Evolutionary conservation across 2,113 vertebrate species (phyloP).

Genomic region (Stigmatopora nigra): DNA sequence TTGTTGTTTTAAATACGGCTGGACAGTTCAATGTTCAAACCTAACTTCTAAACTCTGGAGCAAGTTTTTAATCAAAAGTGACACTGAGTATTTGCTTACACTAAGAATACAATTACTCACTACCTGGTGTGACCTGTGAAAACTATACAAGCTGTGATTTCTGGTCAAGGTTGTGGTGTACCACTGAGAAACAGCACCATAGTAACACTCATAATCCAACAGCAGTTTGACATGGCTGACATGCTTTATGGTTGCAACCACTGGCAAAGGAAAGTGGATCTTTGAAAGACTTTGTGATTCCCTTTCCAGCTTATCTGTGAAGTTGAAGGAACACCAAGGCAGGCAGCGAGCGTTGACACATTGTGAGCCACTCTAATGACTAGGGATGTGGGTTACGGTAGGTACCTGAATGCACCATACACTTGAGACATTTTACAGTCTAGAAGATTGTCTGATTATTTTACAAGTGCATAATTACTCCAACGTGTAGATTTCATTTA

Average conservation of each 20-base stretch:
- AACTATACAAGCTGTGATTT: slow-evolving; percentile 33
- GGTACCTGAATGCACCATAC: background rate
- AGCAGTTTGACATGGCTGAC: slow-evolving; percentile 37
- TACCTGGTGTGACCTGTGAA: slow-evolving; percentile 31
- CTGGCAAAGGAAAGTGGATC: background rate
- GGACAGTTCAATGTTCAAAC: background rate
- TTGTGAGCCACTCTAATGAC: background rate
- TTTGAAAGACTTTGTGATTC: background rate
- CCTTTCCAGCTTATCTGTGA: background rate
- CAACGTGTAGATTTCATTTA: background rate
- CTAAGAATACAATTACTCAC: slow-evolving; percentile 42
- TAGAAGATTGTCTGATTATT: background rate
- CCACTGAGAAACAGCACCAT: slow-evolving; percentile 38
- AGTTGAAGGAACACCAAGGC: background rate
- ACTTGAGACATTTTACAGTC: background rate
- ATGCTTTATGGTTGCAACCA: slow-evolving; percentile 26
- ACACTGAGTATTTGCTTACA: slow-evolving; percentile 23
- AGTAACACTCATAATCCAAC: slow-evolving; percentile 36
- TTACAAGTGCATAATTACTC: background rate
- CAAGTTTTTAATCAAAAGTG: slow-evolving; percentile 40
- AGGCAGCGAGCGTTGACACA: background rate
- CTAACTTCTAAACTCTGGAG: slow-evolving; percentile 20
- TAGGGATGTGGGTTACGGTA: background rate
- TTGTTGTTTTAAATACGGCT: background rate
- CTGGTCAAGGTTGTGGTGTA: slow-evolving; percentile 58